Base-by-base conservation (phyloP, 2,888 invertebrate species). In the Tanytarsus gracilentus region DNA sequence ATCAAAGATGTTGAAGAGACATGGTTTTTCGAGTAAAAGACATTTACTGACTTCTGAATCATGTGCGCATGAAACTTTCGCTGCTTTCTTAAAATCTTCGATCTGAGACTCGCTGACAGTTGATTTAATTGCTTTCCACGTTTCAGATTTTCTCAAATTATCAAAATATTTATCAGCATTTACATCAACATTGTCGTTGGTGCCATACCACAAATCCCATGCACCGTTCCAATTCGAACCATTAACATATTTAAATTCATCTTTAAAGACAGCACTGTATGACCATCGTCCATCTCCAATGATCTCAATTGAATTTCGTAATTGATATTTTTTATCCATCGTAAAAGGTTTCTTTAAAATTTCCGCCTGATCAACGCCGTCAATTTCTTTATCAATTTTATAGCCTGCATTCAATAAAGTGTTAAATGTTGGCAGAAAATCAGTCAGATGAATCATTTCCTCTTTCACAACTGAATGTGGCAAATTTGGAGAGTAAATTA, bases 351-450 rank as follows among this genome's bases (percentile, higher is more conserved):
- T 8, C 11, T 26, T 49, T 3, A 49, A 26, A 5, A 49, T 18
- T 8, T 80, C 77, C 86, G 86, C 86, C 67, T 84, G 78, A 68
- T 85, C 81, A 6, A 83, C 71, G 11, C 86, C 86, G 65, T 86
- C 86, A 5, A 86, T 36, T 1, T 62, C 27, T 1, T 52, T 1
- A 65, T 86, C 86, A n/a, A 49, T 11, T 5, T 26, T 26, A 5
- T 14, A 30, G 1, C 62, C 27, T 1, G 52, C 1, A 1, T 64
- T 18, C 8, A 71, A 40, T 0, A 70, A 69, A 11, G 63, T 66
- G 1, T 69, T 69, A 85, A 74, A 33, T 0, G 90, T 90, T 0
- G 89, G 88, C 40, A 88, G 69, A 85, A 87, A 86, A 71, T 91
- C 90, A 9, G 82, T 79, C 16, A 89, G 80, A 67, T 88, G 88